Evolutionary conservation across 2,888 invertebrate genomes (phyloP).

Genomic region (Chrysolina americana): DNA sequence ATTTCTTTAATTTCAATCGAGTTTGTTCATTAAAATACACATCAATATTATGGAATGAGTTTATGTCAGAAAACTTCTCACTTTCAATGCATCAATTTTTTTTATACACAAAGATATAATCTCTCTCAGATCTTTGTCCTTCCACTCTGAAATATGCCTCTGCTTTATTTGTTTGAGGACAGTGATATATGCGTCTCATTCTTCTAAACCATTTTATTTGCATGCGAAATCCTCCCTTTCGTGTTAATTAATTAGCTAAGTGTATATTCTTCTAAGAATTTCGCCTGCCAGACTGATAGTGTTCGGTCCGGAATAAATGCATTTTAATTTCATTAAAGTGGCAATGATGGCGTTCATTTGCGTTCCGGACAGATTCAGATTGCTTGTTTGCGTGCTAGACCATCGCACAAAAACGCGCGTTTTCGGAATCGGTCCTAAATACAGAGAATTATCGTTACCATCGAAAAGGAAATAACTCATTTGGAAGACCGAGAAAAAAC

Average conservation of each 20-base stretch:
- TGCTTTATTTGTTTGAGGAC: not conserved
- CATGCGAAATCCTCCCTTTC: slow-evolving; percentile 28
- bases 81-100: too few species aligned
- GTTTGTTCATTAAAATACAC: too few species aligned
- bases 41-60: too few species aligned
- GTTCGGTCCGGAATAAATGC: slow-evolving; percentile 68
- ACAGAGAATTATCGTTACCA: slow-evolving; percentile 30
- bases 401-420: slow-evolving; percentile 33
- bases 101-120: not conserved
- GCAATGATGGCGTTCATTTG: slow-evolving; percentile 54
- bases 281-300: slow-evolving; percentile 64
- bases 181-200: slow-evolving; percentile 32
- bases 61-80: too few species aligned
- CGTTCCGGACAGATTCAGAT: slow-evolving; percentile 64
- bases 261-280: slow-evolving; percentile 67
- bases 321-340: slow-evolving; percentile 70
- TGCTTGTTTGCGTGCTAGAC: slow-evolving; percentile 64
- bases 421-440: slow-evolving; percentile 40
- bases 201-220: slow-evolving; percentile 22
- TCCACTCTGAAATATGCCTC: not conserved
- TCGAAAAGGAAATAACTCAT: slow-evolving; percentile 38
- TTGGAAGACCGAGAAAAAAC: slow-evolving; percentile 26
- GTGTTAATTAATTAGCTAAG: slow-evolving; percentile 66
- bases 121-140: not conserved
- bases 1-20: too few species aligned